Percentiles rank a stretch among this genome's conserved stretches.
These are phyloP conservation scores for Hippocampus comes DNA, from an alignment of 2,113 vertebrate species.

Conservation along the genomic window DNA sequence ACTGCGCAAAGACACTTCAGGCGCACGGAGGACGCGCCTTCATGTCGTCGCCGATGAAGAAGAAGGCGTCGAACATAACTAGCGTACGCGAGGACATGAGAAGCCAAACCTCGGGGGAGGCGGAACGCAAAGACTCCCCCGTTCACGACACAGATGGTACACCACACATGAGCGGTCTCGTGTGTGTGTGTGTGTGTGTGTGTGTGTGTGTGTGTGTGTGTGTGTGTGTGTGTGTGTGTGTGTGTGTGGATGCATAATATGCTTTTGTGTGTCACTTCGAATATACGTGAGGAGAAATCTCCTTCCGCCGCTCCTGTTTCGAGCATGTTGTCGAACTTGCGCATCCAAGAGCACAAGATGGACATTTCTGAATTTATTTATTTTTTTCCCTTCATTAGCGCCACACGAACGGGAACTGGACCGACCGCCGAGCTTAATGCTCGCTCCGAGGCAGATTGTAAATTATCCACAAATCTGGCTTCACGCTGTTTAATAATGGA, in stretches of 20 bases:
- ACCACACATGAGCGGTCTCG: slow-evolving; percentile 20
- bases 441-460: slow-evolving; percentile 30
- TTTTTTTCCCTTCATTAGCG: slow-evolving; percentile 15
- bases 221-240: not conserved
- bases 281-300: not conserved
- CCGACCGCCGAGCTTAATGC: slow-evolving; percentile 24
- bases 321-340: not conserved
- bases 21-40: not conserved
- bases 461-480: slow-evolving; percentile 39
- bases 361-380: too few relatives aligned
- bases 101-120: slow-evolving; percentile 35
- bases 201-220: slow-evolving; percentile 1
- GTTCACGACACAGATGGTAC: slow-evolving; percentile 29
- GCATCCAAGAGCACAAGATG: not conserved
- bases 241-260: slow-evolving; percentile 1
- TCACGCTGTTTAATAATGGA: slow-evolving; percentile 27
- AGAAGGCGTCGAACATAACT: slow-evolving; percentile 39
- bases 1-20: slow-evolving; percentile 6
- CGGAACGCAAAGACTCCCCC: slow-evolving; percentile 19
- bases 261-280: not conserved
- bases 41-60: slow-evolving; percentile 18
- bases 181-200: slow-evolving; percentile 1
- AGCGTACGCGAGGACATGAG: slow-evolving; percentile 33
- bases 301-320: not conserved
- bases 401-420: slow-evolving; percentile 20